Evolutionary conservation across 2,113 vertebrate genomes (phyloP), one percentile per base, ranked within the genome.

Genomic region (Oplegnathus fasciatus): DNA sequence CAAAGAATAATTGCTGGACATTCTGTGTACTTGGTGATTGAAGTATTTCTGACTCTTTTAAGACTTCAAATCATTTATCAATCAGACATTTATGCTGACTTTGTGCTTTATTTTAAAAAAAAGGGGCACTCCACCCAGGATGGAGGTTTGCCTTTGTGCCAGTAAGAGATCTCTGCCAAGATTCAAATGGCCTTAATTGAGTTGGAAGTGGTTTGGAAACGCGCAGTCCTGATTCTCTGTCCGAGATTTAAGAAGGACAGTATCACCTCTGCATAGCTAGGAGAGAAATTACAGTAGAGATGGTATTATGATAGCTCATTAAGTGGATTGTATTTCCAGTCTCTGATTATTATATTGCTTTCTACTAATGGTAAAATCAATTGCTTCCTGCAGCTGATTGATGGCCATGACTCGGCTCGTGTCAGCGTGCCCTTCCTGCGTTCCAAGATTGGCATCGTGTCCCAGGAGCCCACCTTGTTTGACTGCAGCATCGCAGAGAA

Each of bases 401-500:
- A 96, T 76, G 96, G 96, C 60, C 94, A 78, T 2, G 89, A 94
- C 15, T 94, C 94, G 1, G 80, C 80, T 3, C 17, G 34, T 1
- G 75, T 95, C 94, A 96, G 88, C 24, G 95, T 96, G 50, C 42
- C 91, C 52, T 96, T 95, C 91, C 94, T 96, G 89, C 94, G 95
- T 5, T 95, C 96, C 50, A 96, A 96, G 89, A 96, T 96, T 22
- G 96, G 96, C 71, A 95, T 96, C 2, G 96, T 96, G 67, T 96
- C 96, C 57, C 96, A 96, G 89, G 96, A 96, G 92, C 96, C 96
- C 11, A 71, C 96, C 80, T 44, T 96, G 88, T 96, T 96, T 18
- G 96, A 96, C 93, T 96, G 95, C 92, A 96, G 95, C 91, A 96
- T 96, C 62, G 94, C 71, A 0, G 95, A 96, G 58, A 96, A 96